Evolutionary conservation across 2,113 vertebrate genomes (phyloP), one percentile per base, ranked within the genome.

Genomic region (Rhinolophus ferrumequinum): DNA sequence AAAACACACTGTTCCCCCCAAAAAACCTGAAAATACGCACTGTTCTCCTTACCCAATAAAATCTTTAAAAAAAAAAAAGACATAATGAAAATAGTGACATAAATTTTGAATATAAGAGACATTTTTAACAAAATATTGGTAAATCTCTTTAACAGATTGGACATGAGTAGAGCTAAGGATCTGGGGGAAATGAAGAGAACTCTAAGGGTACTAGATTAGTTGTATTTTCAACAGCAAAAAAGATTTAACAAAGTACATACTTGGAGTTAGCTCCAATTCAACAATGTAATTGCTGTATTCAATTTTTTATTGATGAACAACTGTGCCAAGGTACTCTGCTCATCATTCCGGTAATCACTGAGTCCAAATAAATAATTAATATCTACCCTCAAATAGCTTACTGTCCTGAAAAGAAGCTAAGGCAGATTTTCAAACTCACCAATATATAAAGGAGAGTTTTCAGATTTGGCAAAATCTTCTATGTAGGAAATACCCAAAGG

Each of bases 361-460:
- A 58, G 1, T 19, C 14, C 3, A 85, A 73, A 41, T 82, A 75
- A 38, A 5, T 33, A 52, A n/a, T 0, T 75, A 85, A 52, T 47
- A 47, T 14, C 73, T 84, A 75, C 15, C 0, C 7, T 92, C 67
- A 2, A 52, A 4, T 47, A 72, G 54, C 18, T 73, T 67, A 35
- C 13, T 93, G 9, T 44, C 0, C 52, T 22, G 15, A 12, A 41
- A 12, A 70, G 13, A 79, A 12, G 44, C 18, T 82, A 21, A 54
- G 9, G 26, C 1, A 94, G 16, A 16, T 73, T 96, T 95, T 87
- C 7, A 85, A 86, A 93, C 69, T 99, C 98, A 99, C 99, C 99
- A 80, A 99, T 98, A 96, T 99, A 99, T 66, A 99, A 99, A 56
- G 99, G 99, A 30, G 99, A 99, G 90, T 99, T 99, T 97, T 99